phyloP scores from a whole-genome alignment of 1,140 invertebrate genomes.

The Helicoverpa zea region DNA sequence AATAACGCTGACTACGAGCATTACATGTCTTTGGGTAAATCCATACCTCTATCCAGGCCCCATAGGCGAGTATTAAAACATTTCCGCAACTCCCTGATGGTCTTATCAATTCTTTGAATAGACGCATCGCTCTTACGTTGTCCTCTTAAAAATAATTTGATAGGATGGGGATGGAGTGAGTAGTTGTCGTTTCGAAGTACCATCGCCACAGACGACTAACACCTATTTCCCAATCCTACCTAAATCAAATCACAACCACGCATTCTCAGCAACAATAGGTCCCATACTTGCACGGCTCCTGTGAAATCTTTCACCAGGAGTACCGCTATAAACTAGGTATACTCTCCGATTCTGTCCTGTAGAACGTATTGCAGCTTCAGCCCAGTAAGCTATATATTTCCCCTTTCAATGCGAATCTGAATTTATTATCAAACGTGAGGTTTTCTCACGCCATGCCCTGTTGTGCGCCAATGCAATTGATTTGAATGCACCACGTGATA shows the following conservation, averaged over 20 bases:
- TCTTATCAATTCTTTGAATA: too few relatives aligned
- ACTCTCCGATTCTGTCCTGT: neutral
- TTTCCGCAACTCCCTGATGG: too few relatives aligned
- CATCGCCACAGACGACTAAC: too few relatives aligned
- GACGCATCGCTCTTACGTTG: neutral
- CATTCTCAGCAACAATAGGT: too few relatives aligned
- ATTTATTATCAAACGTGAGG: constrained; percentile 37
- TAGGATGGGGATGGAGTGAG: neutral
- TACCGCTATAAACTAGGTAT: constrained; percentile 13
- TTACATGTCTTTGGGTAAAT: too few relatives aligned
- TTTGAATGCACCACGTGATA: constrained; percentile 21
- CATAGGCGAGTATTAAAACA: too few relatives aligned
- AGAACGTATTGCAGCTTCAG: constrained; percentile 16
- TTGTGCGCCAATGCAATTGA: constrained; percentile 24
- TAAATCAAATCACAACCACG: too few relatives aligned
- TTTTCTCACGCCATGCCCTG: constrained; percentile 31
- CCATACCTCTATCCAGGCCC: too few relatives aligned
- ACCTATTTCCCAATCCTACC: too few relatives aligned
- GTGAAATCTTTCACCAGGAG: neutral
- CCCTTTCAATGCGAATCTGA: constrained; percentile 25
- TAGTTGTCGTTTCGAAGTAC: neutral
- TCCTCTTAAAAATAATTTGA: neutral
- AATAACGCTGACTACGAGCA: too few relatives aligned
- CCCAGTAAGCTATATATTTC: constrained; percentile 35
- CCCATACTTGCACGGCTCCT: neutral